Conservation (phyloP, 2,797 vertebrate genomes). For the Cercopithecus hamlyni region DNA sequence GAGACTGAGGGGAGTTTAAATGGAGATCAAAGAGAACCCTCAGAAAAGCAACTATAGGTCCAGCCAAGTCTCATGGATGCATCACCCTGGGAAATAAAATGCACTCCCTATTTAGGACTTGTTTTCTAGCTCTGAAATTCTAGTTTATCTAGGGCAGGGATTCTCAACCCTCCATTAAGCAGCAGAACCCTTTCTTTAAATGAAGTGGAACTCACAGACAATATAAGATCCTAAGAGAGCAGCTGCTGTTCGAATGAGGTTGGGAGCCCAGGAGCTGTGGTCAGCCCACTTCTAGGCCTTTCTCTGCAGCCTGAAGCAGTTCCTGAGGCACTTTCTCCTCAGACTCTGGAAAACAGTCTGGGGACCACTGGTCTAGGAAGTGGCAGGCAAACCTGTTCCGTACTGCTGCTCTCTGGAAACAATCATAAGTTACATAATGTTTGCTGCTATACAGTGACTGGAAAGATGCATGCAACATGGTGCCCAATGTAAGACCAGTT, state of each 20-base stretch:
- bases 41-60: background rate
- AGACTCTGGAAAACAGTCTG: background rate
- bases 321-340: background rate
- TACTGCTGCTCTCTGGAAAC: conserved; percentile 11
- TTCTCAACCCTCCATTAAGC: background rate
- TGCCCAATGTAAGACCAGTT: background rate
- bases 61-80: conserved; percentile 27
- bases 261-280: background rate
- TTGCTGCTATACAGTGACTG: background rate
- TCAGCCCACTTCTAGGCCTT: background rate
- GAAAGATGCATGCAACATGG: background rate
- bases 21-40: background rate
- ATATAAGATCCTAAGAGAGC: background rate
- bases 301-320: background rate
- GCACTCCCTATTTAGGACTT: background rate
- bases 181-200: background rate
- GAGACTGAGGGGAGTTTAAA: background rate
- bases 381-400: background rate
- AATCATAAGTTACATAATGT: background rate
- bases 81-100: conserved; percentile 59
- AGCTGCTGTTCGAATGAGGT: background rate
- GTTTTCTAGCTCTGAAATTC: background rate
- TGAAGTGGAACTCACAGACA: background rate
- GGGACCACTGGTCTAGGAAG: background rate
- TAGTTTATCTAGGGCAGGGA: background rate